Evolutionary conservation across 2,797 vertebrate genomes (phyloP), one percentile per base, ranked within the genome.

Genomic region (Sebastes wilsoni): DNA sequence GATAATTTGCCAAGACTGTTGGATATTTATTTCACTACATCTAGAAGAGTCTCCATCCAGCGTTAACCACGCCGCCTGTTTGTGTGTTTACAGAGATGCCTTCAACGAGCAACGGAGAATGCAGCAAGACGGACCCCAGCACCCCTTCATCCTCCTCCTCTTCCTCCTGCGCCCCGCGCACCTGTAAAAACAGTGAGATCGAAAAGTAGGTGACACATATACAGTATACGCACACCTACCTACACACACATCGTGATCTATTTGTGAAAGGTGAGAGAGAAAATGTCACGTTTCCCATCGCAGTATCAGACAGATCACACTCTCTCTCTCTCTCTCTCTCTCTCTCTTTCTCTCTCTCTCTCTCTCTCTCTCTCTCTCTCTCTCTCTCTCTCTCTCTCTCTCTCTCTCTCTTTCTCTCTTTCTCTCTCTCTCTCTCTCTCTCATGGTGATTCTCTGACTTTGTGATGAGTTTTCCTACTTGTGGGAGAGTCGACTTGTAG

Each of bases 91-190:
- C 93, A 99, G 98, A 99, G 95, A 99, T 99, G 98, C 98, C 98
- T 55, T 99, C 98, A 62, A 99, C 98, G 30, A 99, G 98, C 97
- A 99, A 99, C 3, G 97, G 98, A 1, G 98, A 99, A 90, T 96
- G 97, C 96, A 98, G 97, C 96, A 99, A 99, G 93, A 97, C 97
- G 75, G 98, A 99, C 84, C 95, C 97, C 82, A 96, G 97, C 94
- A 96, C 97, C 88, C 97, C 97, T 8, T 95, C 90, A 23, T 94
- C 91, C 82, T 98, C 97, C 87, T 97, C 95, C 95, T 97, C 96
- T 91, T 97, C 97, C 95, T 97, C 95, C 96, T 96, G 93, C 84
- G 96, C 88, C 95, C 96, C 95, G 8, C 94, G 96, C 84, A 97
- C 96, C 83, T 97, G 96, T 94, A 97, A 97, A 96, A 97, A 97